phyloP scores from a whole-genome alignment of 2,113 vertebrate species.

The Platichthys stellatus region DNA sequence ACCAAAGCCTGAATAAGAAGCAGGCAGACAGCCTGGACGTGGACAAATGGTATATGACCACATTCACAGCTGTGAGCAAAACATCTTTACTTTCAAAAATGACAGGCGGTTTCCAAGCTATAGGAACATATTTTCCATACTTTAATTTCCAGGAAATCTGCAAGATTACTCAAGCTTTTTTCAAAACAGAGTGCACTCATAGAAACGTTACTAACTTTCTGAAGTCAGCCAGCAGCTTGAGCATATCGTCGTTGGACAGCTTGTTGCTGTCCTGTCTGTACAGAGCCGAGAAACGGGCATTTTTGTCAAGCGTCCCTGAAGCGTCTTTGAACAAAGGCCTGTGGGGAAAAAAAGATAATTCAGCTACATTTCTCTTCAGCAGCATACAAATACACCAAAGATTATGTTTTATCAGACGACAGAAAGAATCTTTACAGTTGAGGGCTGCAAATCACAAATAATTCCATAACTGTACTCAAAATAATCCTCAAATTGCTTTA shows the following conservation, averaged over 20 bases:
- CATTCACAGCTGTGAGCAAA: conserved; percentile 48
- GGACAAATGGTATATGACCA: conserved; percentile 20
- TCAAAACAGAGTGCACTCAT: background rate
- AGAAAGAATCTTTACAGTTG: too few relatives aligned
- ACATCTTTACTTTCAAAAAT: conserved; percentile 36
- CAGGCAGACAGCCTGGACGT: conserved; percentile 16
- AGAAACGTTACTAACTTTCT: conserved; percentile 88
- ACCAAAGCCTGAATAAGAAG: conserved; percentile 63
- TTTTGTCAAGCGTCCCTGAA: conserved; percentile 93
- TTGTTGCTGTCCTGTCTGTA: conserved; percentile 98
- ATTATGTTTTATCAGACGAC: too few relatives aligned
- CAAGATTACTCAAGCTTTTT: conserved; percentile 9
- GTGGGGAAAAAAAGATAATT: conserved; percentile 47
- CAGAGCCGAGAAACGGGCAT: conserved; percentile 92
- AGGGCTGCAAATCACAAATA: background rate
- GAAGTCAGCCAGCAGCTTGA: conserved; percentile 95
- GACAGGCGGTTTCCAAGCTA: conserved; percentile 30
- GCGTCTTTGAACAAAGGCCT: conserved; percentile 94
- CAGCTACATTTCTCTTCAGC: background rate
- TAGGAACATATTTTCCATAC: conserved; percentile 33
- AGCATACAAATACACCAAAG: background rate
- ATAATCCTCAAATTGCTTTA: too few relatives aligned
- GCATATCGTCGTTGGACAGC: conserved; percentile 95
- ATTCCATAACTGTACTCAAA: too few relatives aligned
- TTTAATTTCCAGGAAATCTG: conserved; percentile 40